A percentile compares a stretch with the other conserved stretches of the same genome.
Conservation (phyloP, 1,140 invertebrate species). For the Ylistrum balloti region DNA sequence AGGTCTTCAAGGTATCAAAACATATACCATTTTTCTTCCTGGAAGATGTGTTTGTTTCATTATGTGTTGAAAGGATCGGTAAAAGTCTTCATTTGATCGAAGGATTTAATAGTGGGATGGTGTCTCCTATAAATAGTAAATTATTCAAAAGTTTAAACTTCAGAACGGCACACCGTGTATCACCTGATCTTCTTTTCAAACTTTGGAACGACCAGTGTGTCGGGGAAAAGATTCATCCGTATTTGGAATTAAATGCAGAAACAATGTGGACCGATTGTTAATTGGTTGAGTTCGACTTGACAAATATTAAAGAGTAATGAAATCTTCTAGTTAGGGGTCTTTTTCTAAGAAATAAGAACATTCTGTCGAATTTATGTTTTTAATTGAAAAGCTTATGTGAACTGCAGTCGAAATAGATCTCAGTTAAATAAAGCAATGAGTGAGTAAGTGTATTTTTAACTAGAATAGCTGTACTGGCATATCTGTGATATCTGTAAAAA, state of each 20-base stretch:
- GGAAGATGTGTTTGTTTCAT: conserved; percentile 81
- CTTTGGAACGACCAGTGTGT: not conserved
- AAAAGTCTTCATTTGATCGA: not conserved
- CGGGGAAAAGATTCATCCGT: not conserved
- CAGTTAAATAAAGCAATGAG: too few species aligned
- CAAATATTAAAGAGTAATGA: too few species aligned
- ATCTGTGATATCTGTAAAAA: too few species aligned
- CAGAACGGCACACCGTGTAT: not conserved
- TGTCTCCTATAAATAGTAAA: not conserved
- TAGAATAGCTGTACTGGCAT: too few species aligned
- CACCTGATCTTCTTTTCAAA: not conserved
- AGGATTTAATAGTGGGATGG: not conserved
- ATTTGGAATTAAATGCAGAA: not conserved
- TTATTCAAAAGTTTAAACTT: not conserved
- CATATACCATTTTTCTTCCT: conserved; percentile 77
- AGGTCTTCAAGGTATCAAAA: conserved; percentile 71
- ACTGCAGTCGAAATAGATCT: too few species aligned
- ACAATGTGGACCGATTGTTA: not conserved
- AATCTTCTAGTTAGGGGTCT: too few species aligned
- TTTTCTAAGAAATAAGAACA: too few species aligned
- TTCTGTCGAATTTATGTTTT: too few species aligned
- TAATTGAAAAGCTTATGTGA: too few species aligned
- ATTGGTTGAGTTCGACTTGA: too few species aligned
- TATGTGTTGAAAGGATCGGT: conserved; percentile 64
- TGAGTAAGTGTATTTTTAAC: too few species aligned